Percentiles rank a stretch among this genome's conserved stretches.
phyloP scores from a whole-genome alignment of 2,797 vertebrate genomes.

The Enteromius paludinosus region DNA sequence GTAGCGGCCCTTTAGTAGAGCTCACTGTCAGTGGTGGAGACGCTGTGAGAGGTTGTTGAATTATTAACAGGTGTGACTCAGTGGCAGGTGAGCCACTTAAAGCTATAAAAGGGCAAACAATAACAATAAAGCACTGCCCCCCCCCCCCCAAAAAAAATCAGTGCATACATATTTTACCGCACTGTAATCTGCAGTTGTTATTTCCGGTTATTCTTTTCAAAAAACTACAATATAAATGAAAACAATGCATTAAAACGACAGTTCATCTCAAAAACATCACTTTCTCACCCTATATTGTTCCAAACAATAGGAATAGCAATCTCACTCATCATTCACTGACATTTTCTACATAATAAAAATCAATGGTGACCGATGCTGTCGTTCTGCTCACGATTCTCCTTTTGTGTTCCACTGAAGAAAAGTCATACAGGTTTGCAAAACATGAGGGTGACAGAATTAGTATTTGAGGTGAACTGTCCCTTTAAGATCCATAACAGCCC shows the following conservation, averaged over 20 bases:
- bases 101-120: conserved; percentile 3
- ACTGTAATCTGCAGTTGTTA: neutral
- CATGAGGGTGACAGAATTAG: neutral
- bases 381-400: neutral
- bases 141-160: neutral
- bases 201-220: neutral
- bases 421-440: neutral
- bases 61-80: conserved; percentile 32
- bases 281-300: neutral
- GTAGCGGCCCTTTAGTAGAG: neutral
- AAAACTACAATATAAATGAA: neutral
- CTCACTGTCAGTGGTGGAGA: neutral
- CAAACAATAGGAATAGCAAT: neutral
- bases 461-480: neutral
- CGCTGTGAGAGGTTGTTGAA: conserved; percentile 21
- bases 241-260: too few species aligned
- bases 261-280: neutral
- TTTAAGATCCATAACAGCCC: conserved; percentile 15
- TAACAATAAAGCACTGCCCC: neutral
- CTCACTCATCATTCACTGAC: neutral
- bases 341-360: conserved; percentile 1
- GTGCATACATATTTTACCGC: neutral
- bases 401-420: neutral
- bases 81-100: conserved; percentile 4
- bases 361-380: neutral